Evolutionary conservation across 2,888 invertebrate genomes (phyloP).

Genomic region (Ormyrus thymus): DNA sequence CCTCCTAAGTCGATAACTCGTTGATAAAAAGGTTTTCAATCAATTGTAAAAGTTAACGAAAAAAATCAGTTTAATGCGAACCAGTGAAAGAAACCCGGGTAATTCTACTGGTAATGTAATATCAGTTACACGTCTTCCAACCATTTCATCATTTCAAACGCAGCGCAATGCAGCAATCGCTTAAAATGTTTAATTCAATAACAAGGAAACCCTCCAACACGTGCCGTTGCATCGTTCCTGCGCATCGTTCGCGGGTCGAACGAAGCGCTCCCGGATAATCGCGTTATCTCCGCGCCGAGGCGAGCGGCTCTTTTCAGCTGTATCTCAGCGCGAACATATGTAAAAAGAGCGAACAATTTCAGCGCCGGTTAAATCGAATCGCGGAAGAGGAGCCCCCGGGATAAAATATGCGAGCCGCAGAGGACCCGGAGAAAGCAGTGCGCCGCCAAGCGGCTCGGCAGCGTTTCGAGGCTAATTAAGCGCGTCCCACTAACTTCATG

Average conservation of each 20-base stretch:
- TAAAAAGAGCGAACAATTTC: slow-evolving; percentile 2
- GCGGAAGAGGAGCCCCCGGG: slow-evolving; percentile 14
- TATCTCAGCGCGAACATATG: too few species aligned
- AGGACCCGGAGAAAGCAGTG: slow-evolving; percentile 32
- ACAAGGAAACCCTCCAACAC: not conserved
- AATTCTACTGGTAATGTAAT: too few species aligned
- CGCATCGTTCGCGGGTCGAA: not conserved
- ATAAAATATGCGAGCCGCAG: slow-evolving; percentile 16
- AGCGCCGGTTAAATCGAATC: not conserved
- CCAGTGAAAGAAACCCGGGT: too few species aligned
- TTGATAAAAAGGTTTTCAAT: too few species aligned
- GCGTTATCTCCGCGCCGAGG: not conserved
- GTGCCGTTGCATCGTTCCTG: not conserved
- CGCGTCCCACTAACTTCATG: slow-evolving; percentile 21
- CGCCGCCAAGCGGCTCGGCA: too few species aligned
- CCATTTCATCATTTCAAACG: too few species aligned
- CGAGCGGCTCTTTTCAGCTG: too few species aligned
- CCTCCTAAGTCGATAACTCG: too few species aligned
- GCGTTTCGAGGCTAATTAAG: slow-evolving; percentile 34
- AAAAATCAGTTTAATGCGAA: too few species aligned
- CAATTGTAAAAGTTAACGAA: too few species aligned
- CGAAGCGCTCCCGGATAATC: not conserved
- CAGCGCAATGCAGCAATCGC: too few species aligned
- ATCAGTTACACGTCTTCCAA: too few species aligned
- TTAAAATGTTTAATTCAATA: slow-evolving; percentile 5